Evolutionary conservation across 1,140 invertebrate genomes (phyloP).

Genomic region (Proctacanthus coquilletti): DNA sequence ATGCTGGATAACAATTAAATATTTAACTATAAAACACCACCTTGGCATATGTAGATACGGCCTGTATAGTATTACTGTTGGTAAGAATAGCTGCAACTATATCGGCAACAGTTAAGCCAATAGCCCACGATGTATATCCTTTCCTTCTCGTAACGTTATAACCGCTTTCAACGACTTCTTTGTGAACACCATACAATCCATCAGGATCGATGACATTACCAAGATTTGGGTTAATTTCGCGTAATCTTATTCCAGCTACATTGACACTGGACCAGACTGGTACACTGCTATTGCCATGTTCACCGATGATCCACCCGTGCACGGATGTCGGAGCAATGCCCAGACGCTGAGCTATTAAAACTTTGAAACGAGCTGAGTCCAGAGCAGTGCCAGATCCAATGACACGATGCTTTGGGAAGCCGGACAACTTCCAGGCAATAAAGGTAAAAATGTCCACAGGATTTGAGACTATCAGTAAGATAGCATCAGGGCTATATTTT

Average conservation of each 20-base stretch:
- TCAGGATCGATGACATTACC: too few species aligned
- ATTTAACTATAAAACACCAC: too few species aligned
- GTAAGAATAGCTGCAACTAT: too few species aligned
- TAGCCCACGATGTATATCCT: too few species aligned
- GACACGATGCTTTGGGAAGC: slow-evolving; percentile 63
- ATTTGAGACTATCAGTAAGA: slow-evolving; percentile 70
- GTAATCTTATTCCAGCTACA: slow-evolving; percentile 62
- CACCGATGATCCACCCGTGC: slow-evolving; percentile 75
- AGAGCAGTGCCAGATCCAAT: slow-evolving; percentile 80
- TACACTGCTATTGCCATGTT: slow-evolving; percentile 65
- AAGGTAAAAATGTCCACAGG: slow-evolving; percentile 79
- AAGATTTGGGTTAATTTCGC: slow-evolving; percentile 51
- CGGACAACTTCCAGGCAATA: slow-evolving; percentile 73
- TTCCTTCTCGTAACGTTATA: too few species aligned
- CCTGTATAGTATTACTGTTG: too few species aligned
- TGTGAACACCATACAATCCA: too few species aligned
- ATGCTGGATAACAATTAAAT: too few species aligned
- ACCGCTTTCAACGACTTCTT: too few species aligned
- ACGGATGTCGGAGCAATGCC: slow-evolving; percentile 58
- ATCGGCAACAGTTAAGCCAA: too few species aligned
- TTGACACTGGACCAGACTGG: slow-evolving; percentile 86
- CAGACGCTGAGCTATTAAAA: slow-evolving; percentile 60
- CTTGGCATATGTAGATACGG: too few species aligned
- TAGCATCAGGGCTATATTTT: slow-evolving; percentile 65
- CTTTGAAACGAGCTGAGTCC: slow-evolving; percentile 71